Percentiles rank a stretch among this genome's conserved stretches.
Conservation (phyloP, 2,888 invertebrate species). For the Carcina quercana region DNA sequence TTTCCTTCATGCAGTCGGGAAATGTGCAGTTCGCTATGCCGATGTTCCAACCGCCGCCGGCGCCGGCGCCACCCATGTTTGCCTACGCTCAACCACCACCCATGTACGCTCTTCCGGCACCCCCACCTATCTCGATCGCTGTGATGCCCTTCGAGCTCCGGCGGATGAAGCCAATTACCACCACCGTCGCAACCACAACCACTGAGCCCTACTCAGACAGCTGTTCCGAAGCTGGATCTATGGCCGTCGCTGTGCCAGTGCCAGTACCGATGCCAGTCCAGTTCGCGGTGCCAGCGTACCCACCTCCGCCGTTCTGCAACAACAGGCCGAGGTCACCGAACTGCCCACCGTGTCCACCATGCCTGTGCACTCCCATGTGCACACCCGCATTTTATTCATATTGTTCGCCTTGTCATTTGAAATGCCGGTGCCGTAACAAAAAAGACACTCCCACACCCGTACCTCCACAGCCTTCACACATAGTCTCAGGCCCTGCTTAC, state of each 20-base stretch:
- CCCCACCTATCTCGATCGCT: not conserved
- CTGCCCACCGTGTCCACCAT: conserved; percentile 56
- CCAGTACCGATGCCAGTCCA: conserved; percentile 1
- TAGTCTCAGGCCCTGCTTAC: not conserved
- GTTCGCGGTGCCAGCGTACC: conserved; percentile 15
- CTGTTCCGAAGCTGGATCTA: not conserved
- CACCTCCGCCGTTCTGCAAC: conserved; percentile 4
- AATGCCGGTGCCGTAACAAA: conserved; percentile 40
- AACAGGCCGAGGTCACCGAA: not conserved
- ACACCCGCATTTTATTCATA: conserved; percentile 56
- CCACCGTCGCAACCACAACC: not conserved
- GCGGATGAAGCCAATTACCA: not conserved
- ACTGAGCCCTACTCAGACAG: conserved; percentile 1
- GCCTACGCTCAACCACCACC: no score
- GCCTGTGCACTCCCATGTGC: conserved; percentile 44
- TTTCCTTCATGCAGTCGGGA: conserved; percentile 9
- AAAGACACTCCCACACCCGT: conserved; percentile 6
- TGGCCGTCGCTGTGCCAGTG: not conserved
- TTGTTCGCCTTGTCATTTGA: conserved; percentile 51
- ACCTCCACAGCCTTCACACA: not conserved
- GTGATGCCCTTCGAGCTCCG: not conserved
- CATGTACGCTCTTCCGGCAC: no score
- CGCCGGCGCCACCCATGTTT: conserved; percentile 5
- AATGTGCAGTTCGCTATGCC: conserved; percentile 23
- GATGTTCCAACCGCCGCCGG: conserved; percentile 9